Percentiles rank a stretch among this genome's conserved stretches.
Evolutionary conservation across 2,113 vertebrate species (phyloP).

Genomic region (Caloenas nicobarica): DNA sequence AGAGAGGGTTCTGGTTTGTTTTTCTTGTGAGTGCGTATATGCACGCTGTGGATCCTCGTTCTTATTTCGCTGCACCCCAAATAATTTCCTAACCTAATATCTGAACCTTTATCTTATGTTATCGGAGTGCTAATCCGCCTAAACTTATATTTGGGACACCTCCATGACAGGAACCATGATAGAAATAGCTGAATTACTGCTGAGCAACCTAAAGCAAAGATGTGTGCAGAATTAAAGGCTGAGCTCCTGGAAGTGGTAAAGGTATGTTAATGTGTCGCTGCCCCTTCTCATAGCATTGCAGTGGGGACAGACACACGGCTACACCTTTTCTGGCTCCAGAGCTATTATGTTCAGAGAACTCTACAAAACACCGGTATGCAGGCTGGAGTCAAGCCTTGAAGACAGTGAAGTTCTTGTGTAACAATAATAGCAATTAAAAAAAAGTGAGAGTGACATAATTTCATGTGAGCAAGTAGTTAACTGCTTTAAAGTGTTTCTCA

Average conservation of each 20-base stretch:
- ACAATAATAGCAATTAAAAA: background rate
- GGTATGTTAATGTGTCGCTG: background rate
- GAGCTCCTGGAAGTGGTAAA: background rate
- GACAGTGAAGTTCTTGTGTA: background rate
- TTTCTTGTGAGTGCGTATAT: too few relatives aligned
- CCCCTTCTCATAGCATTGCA: background rate
- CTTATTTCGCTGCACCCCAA: too few relatives aligned
- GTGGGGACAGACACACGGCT: rapidly evolving
- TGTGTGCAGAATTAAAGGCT: background rate
- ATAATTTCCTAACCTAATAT: too few relatives aligned
- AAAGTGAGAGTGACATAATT: background rate
- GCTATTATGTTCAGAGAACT: background rate
- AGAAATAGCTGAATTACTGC: background rate
- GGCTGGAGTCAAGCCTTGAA: background rate
- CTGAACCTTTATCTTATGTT: too few relatives aligned
- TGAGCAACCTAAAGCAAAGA: background rate
- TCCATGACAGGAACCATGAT: too few relatives aligned
- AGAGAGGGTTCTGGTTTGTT: too few relatives aligned
- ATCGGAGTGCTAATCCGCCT: too few relatives aligned
- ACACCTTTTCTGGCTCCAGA: background rate
- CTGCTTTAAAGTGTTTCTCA: background rate
- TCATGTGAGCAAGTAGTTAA: background rate
- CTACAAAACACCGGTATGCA: background rate
- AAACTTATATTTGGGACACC: too few relatives aligned
- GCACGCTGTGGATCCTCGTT: too few relatives aligned